Evolutionary conservation across 2,797 vertebrate species (phyloP).

Genomic region (Phoebastria nigripes): DNA sequence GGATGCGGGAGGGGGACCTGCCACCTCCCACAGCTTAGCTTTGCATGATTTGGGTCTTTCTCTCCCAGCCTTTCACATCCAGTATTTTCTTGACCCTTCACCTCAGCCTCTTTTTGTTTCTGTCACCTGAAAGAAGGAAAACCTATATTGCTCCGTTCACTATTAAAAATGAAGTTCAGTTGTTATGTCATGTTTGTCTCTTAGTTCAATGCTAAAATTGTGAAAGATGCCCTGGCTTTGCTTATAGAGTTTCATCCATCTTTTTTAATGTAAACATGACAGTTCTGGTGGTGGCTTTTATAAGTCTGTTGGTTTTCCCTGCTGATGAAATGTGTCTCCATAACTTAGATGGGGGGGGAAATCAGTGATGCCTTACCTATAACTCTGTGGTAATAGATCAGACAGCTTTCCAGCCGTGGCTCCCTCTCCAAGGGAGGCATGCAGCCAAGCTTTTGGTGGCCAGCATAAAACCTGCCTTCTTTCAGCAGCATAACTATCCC

Average conservation of each 20-base stretch:
- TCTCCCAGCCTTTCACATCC: neutral
- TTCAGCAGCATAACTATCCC: neutral
- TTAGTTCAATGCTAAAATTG: neutral
- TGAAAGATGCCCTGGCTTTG: neutral
- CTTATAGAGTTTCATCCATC: neutral
- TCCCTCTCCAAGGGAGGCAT: neutral
- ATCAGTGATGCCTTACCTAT: neutral
- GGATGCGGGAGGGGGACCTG: neutral
- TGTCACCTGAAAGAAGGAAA: neutral
- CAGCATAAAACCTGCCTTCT: neutral
- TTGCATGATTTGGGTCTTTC: neutral
- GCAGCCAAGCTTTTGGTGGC: neutral
- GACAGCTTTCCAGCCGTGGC: neutral
- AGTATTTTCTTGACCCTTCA: neutral
- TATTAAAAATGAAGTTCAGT: neutral
- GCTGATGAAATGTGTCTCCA: neutral
- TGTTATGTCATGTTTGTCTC: neutral
- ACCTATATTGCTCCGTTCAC: accelerated
- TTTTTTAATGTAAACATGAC: neutral
- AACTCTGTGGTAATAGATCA: neutral
- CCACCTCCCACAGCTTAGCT: neutral
- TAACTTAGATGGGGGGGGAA: neutral
- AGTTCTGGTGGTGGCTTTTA: neutral
- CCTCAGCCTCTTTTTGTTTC: neutral
- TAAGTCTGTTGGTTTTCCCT: neutral